A percentile compares a stretch with the other conserved stretches of the same genome.
phyloP scores from a whole-genome alignment of 2,113 vertebrate species.

The Sialia sialis region DNA sequence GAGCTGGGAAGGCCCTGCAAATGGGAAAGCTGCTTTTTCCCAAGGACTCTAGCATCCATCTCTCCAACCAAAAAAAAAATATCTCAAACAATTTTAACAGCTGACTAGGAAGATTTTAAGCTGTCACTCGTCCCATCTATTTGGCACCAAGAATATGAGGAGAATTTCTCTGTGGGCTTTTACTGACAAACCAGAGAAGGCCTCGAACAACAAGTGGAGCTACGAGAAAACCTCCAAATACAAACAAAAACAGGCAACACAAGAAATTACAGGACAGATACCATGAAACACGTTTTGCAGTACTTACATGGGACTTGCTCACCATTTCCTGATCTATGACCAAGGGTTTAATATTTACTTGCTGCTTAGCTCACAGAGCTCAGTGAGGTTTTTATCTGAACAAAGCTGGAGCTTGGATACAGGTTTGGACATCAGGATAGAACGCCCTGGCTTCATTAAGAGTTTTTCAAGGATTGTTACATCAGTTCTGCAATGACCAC shows the following conservation, averaged over 20 bases:
- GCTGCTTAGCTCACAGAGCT: background rate
- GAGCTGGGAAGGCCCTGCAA: background rate
- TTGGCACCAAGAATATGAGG: background rate
- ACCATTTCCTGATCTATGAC: background rate
- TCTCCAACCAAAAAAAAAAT: background rate
- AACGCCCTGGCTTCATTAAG: background rate
- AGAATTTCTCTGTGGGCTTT: background rate
- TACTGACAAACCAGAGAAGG: background rate
- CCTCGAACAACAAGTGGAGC: background rate
- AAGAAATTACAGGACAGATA: slow-evolving; percentile 22
- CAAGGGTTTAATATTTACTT: background rate
- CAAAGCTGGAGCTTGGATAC: slow-evolving; percentile 18
- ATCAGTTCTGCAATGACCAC: background rate
- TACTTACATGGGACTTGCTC: slow-evolving; percentile 42
- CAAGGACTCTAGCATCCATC: background rate
- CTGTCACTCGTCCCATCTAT: background rate
- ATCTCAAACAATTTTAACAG: background rate
- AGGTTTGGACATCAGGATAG: background rate
- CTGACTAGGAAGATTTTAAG: background rate
- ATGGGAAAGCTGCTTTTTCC: background rate
- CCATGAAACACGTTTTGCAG: background rate
- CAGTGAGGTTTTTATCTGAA: slow-evolving; percentile 7
- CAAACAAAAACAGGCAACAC: slow-evolving; percentile 1
- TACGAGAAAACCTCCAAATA: background rate
- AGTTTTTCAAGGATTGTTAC: background rate